phyloP scores from a whole-genome alignment of 2,888 invertebrate genomes.

The Agapostemon virescens region DNA sequence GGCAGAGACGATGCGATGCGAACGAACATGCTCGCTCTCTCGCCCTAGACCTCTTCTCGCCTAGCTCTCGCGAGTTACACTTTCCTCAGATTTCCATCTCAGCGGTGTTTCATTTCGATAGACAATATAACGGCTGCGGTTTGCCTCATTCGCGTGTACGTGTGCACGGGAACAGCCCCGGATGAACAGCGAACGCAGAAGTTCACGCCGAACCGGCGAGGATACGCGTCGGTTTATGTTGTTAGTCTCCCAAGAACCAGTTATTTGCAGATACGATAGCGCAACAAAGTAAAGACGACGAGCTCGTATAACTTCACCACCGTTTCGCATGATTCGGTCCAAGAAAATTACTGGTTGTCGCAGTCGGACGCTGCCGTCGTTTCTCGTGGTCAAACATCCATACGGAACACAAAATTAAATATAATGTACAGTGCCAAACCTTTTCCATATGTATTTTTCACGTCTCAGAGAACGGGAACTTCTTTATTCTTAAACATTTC shows the following conservation, averaged over 20 bases:
- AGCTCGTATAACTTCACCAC: neutral
- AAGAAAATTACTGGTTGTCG: neutral
- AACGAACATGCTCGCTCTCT: neutral
- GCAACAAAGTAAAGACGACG: constrained; percentile 6
- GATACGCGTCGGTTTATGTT: constrained; percentile 31
- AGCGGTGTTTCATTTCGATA: constrained; percentile 49
- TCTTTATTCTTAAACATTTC: no score
- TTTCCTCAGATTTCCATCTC: constrained; percentile 50
- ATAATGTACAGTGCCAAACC: neutral
- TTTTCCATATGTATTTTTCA: neutral
- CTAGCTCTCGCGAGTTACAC: constrained; percentile 31
- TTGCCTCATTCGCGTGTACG: constrained; percentile 23
- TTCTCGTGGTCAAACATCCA: neutral
- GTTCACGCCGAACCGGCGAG: constrained; percentile 9
- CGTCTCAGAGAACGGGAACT: neutral
- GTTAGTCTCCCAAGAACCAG: constrained; percentile 26
- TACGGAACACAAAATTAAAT: neutral
- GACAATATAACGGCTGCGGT: constrained; percentile 49
- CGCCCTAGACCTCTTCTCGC: neutral
- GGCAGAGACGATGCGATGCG: neutral
- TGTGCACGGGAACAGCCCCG: neutral
- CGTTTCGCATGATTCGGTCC: constrained; percentile 27
- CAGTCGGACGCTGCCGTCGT: neutral
- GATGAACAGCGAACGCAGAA: constrained; percentile 30
- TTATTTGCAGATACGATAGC: constrained; percentile 31